Percentiles rank a stretch among this genome's conserved stretches.
phyloP scores from a whole-genome alignment of 1,140 invertebrate species.

The Pinna nobilis region DNA sequence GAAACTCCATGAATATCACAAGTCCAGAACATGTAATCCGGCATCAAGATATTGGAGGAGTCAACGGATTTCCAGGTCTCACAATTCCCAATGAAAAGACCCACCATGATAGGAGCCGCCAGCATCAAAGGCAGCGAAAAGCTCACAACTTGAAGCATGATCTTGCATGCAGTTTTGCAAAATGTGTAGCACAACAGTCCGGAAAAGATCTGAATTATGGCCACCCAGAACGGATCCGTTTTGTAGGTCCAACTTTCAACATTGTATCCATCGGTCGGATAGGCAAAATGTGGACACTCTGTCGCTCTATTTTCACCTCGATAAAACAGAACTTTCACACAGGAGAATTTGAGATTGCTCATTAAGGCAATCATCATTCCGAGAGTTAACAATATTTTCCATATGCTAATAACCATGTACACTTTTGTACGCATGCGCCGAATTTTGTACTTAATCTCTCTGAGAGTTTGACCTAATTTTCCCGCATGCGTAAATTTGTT shows the following conservation, averaged over 20 bases:
- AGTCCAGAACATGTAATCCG: conserved; percentile 64
- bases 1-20: conserved; percentile 59
- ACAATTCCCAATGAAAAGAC: conserved; percentile 62
- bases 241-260: conserved; percentile 47
- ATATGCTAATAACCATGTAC: conserved; percentile 63
- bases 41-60: conserved; percentile 30
- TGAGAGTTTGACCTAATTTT: conserved; percentile 50
- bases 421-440: conserved; percentile 65
- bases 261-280: conserved; percentile 49
- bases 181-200: conserved; percentile 69
- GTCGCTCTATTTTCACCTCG: conserved; percentile 41
- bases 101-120: conserved; percentile 63
- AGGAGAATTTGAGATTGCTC: conserved; percentile 49
- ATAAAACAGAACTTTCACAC: conserved; percentile 59
- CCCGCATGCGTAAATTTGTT: conserved; percentile 62
- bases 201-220: conserved; percentile 61
- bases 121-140: conserved; percentile 69
- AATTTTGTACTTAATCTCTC: conserved; percentile 60
- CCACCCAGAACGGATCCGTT: conserved; percentile 59
- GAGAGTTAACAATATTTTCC: conserved; percentile 68
- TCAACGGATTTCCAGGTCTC: conserved; percentile 47
- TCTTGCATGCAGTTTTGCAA: conserved; percentile 68
- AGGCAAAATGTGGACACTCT: conserved; percentile 55
- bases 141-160: conserved; percentile 67
- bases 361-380: conserved; percentile 57